Conservation (phyloP, 2,113 vertebrate genomes). For the Myrmecobius fasciatus region DNA sequence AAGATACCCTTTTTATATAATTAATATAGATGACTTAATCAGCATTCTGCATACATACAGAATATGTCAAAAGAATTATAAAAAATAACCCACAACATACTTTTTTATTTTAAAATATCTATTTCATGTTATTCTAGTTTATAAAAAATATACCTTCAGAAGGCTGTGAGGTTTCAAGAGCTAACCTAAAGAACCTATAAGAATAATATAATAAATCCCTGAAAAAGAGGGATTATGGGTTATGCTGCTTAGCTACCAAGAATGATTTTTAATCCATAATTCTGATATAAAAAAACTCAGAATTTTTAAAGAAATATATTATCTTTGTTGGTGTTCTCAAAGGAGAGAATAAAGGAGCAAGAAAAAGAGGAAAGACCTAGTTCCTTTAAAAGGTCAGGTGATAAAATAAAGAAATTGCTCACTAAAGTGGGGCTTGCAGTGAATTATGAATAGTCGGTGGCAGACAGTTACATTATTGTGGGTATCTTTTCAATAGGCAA, state of each 20-base stretch:
- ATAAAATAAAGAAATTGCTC: neutral
- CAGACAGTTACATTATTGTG: neutral
- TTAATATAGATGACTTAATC: conserved; percentile 9
- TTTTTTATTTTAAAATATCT: conserved; percentile 40
- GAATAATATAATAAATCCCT: neutral
- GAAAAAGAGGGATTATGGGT: neutral
- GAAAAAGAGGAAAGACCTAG: neutral
- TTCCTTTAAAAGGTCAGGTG: neutral
- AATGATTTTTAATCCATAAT: conserved; percentile 8
- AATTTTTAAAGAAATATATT: neutral
- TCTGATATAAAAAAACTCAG: neutral
- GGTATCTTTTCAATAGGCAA: neutral
- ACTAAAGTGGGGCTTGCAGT: neutral
- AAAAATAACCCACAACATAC: conserved; percentile 5
- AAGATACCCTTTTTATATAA: conserved; percentile 6
- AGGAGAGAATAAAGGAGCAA: no score
- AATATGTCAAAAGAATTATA: conserved; percentile 27
- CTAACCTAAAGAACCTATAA: neutral
- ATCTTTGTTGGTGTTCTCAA: conserved; percentile 40
- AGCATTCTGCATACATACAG: neutral
- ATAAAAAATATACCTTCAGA: neutral
- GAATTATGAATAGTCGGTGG: neutral
- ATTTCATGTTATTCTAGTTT: conserved; percentile 15
- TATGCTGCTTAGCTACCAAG: conserved; percentile 9
- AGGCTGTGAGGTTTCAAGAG: neutral